Conservation (phyloP, 2,888 invertebrate species). For the Dicyrtomina minuta region DNA sequence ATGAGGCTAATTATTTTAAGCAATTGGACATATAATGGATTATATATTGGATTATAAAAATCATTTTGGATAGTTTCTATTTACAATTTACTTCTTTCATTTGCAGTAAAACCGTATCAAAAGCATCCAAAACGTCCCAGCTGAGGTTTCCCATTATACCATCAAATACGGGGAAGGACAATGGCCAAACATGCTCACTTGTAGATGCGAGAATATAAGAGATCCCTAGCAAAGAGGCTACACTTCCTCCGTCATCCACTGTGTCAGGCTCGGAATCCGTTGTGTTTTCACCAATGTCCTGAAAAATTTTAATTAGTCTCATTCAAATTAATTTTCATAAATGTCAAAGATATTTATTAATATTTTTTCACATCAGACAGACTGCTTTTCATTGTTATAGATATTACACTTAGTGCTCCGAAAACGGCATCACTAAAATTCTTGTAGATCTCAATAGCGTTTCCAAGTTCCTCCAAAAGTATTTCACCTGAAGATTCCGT, state of each 20-base stretch:
- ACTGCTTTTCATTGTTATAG: not conserved
- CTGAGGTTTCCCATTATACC: not conserved
- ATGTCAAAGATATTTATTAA: no score
- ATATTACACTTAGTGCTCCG: conserved; percentile 15
- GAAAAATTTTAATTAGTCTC: not conserved
- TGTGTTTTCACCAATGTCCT: conserved; percentile 18
- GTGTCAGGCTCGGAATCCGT: not conserved
- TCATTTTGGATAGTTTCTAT: no score
- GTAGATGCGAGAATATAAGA: conserved; percentile 14
- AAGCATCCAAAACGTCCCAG: conserved; percentile 2
- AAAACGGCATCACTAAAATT: conserved; percentile 21
- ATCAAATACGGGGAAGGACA: conserved; percentile 8
- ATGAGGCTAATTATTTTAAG: no score
- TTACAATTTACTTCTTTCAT: conserved; percentile 10
- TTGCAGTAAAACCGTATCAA: not conserved
- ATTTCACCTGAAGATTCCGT: not conserved
- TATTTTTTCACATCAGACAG: no score
- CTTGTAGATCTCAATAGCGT: conserved; percentile 14
- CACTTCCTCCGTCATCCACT: not conserved
- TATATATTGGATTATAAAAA: no score
- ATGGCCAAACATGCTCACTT: conserved; percentile 9
- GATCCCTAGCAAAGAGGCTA: conserved; percentile 17
- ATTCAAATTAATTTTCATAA: not conserved
- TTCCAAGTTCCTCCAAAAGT: not conserved
- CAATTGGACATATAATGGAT: no score